Conservation (phyloP, 2,113 vertebrate genomes). For the Sceloporus tristichus region DNA sequence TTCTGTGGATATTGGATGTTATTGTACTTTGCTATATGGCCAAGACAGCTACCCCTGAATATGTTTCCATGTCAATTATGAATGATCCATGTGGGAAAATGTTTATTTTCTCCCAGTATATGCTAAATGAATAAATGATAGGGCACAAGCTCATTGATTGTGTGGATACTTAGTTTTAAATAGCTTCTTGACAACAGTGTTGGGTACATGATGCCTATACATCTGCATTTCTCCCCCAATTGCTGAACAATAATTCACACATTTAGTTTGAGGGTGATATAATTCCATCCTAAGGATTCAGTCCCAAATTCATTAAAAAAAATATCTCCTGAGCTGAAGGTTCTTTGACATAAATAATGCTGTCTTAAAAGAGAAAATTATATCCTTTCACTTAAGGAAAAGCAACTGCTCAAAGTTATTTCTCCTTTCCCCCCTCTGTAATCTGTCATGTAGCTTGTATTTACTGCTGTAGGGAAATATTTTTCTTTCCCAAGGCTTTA, state of each 20-base stretch:
- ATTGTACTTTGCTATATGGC: too few relatives aligned
- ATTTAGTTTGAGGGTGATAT: constrained; percentile 72
- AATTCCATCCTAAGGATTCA: constrained; percentile 69
- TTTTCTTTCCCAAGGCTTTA: constrained; percentile 65
- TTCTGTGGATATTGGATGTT: too few relatives aligned
- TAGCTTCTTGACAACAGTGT: not conserved
- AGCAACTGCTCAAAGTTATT: constrained; percentile 69
- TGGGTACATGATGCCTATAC: too few relatives aligned
- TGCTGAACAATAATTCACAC: constrained; percentile 63
- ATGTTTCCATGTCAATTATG: too few relatives aligned
- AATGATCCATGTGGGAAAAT: not conserved
- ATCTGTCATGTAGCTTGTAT: constrained; percentile 68
- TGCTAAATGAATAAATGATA: not conserved
- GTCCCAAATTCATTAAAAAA: constrained; percentile 60
- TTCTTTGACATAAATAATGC: constrained; percentile 62
- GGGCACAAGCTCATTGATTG: not conserved
- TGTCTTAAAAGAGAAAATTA: constrained; percentile 69
- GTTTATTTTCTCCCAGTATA: not conserved
- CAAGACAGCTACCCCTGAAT: too few relatives aligned
- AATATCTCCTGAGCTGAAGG: constrained; percentile 71
- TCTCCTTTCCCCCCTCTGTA: constrained; percentile 46
- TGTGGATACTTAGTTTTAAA: constrained; percentile 57
- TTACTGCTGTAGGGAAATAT: constrained; percentile 69
- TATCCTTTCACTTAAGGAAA: constrained; percentile 72
- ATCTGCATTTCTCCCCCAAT: too few relatives aligned